These are phyloP conservation scores for Aricia agestis DNA, from an alignment of 1,140 invertebrate species.

Conservation along the genomic window DNA sequence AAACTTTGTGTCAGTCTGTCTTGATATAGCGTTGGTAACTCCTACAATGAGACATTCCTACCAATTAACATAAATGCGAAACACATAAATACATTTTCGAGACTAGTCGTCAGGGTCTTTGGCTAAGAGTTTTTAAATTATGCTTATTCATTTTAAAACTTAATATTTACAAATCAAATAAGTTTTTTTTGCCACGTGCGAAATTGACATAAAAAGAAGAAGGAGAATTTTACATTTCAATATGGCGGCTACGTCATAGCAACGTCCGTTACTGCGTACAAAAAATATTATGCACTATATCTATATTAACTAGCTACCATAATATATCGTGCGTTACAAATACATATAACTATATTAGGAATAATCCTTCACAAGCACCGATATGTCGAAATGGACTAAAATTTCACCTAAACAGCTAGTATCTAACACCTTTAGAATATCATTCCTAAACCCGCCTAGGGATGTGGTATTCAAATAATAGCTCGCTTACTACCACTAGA, in stretches of 20 bases:
- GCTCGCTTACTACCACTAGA: constrained; percentile 6
- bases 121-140: constrained; percentile 45
- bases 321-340: constrained; percentile 43
- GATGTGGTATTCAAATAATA: background rate
- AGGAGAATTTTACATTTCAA: constrained; percentile 9
- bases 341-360: constrained; percentile 50
- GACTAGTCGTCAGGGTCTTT: constrained; percentile 68
- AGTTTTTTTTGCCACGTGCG: background rate
- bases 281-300: constrained; percentile 39
- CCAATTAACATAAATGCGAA: constrained; percentile 51
- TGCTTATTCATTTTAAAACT: constrained; percentile 15
- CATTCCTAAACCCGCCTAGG: constrained; percentile 50
- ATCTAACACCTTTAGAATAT: constrained; percentile 61
- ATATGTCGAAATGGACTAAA: constrained; percentile 70
- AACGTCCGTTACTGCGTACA: constrained; percentile 25
- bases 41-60: constrained; percentile 36
- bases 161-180: constrained; percentile 17
- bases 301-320: constrained; percentile 41
- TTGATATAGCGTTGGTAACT: constrained; percentile 65
- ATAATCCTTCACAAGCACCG: constrained; percentile 67
- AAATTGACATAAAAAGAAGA: background rate
- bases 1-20: constrained; percentile 53
- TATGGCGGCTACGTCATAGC: constrained; percentile 3
- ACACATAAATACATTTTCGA: constrained; percentile 54
- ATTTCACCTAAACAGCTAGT: constrained; percentile 45